Percentiles rank a stretch among this genome's conserved stretches.
Conservation (phyloP, 2,113 vertebrate genomes). For the Chaetodon auriga region DNA sequence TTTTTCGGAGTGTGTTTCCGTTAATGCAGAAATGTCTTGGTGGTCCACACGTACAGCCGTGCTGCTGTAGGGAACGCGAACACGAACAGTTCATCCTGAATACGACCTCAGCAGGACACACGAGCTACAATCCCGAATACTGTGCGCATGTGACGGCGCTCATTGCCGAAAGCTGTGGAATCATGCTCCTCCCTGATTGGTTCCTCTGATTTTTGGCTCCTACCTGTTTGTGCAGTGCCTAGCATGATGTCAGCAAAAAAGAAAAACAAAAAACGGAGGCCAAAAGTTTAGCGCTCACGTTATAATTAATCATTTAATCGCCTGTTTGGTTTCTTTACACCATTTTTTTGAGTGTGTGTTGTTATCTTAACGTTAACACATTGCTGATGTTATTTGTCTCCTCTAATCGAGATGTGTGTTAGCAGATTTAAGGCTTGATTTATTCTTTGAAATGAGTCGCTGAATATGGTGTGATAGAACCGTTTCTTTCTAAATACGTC, state of each 20-base stretch:
- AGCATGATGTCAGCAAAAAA: slow-evolving; percentile 76
- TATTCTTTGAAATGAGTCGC: slow-evolving; percentile 60
- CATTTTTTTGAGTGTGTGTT: slow-evolving; percentile 38
- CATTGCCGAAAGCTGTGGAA: slow-evolving; percentile 39
- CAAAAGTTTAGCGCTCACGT: slow-evolving; percentile 39
- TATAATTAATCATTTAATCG: slow-evolving; percentile 28
- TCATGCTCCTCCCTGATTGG: slow-evolving; percentile 38
- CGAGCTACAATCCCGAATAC: slow-evolving; percentile 37
- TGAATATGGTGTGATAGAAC: slow-evolving; percentile 11
- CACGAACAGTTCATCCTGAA: slow-evolving; percentile 35
- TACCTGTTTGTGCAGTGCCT: slow-evolving; percentile 72
- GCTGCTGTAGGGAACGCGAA: slow-evolving; percentile 21
- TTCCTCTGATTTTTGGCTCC: slow-evolving; percentile 57
- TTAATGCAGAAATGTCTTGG: slow-evolving; percentile 27
- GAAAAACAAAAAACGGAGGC: slow-evolving; percentile 45
- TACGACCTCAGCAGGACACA: slow-evolving; percentile 33
- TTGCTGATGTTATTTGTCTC: slow-evolving; percentile 31
- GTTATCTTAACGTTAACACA: slow-evolving; percentile 56
- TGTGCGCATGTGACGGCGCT: slow-evolving; percentile 53
- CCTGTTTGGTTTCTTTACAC: slow-evolving; percentile 27
- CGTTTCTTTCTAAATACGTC: slow-evolving; percentile 29
- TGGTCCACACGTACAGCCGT: neutral
- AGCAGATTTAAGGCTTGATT: slow-evolving; percentile 42
- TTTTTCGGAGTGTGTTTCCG: slow-evolving; percentile 24
- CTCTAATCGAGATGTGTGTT: slow-evolving; percentile 46